Conservation (phyloP, 2,888 invertebrate genomes). For the Sipha maydis region DNA sequence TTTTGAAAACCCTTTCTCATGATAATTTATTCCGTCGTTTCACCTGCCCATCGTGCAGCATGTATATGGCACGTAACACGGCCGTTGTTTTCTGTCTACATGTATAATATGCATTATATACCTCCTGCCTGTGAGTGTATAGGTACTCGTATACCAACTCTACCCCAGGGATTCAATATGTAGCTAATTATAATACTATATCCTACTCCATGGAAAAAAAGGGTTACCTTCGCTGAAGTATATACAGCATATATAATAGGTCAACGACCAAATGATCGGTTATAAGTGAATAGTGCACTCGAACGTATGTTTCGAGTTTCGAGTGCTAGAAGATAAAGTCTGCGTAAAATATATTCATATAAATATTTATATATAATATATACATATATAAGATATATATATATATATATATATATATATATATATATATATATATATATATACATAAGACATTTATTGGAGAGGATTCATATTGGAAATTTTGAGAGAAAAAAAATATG, state of each 20-base stretch:
- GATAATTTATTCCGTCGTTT: conserved; percentile 39
- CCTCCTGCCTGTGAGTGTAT: background rate
- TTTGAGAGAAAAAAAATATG: too few species aligned
- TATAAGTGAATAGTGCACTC: background rate
- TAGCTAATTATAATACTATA: conserved; percentile 55
- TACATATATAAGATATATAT: too few species aligned
- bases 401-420: too few species aligned
- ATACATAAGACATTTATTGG: too few species aligned
- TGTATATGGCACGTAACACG: too few species aligned
- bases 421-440: too few species aligned
- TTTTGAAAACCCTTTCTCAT: too few species aligned
- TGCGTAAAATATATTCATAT: background rate
- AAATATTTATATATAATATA: too few species aligned
- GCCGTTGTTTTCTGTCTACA: background rate
- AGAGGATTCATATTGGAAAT: too few species aligned
- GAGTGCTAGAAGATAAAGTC: conserved; percentile 2
- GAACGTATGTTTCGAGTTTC: background rate
- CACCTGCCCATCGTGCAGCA: conserved; percentile 38
- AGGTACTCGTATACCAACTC: background rate
- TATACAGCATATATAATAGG: background rate
- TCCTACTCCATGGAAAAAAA: background rate
- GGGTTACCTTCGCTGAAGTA: background rate
- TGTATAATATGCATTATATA: background rate
- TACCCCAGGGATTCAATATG: conserved; percentile 55
- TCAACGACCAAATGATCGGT: conserved; percentile 45